Evolutionary conservation across 2,888 invertebrate genomes (phyloP), one percentile per base, ranked within the genome.

Genomic region (Scrobipalpa atriplicella): DNA sequence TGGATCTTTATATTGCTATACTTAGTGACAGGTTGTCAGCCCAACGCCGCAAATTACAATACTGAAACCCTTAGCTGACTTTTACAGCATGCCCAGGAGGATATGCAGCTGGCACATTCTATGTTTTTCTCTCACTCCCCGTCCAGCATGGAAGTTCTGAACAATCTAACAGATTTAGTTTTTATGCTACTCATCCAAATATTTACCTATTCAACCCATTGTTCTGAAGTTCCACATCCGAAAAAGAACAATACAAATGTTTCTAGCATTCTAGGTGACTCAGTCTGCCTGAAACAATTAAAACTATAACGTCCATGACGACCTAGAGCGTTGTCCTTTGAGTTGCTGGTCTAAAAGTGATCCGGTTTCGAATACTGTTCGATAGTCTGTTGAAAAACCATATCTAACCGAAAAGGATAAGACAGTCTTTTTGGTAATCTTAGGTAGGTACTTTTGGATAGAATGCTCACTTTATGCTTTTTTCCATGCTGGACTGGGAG

Each of bases 261-360:
- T 47, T 47, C 47, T 47, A 47, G 47, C 47, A 47, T 47, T 47
- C 47, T 47, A 47, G 47, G 47, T 47, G 47, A 47, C 47, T 21
- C 54, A 21, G 54, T 56, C 54, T 56, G 54, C 6, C 29, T 47
- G 29, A 21, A 56, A 56, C 54, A 56, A 56, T 56, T 8, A 56
- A 29, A 56, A 9, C 6, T 11, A 1, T 43, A 43, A 43, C 13
- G n/a, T 16, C 13, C 54, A 21, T 56, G 54, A 56, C 54, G 54
- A 56, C 54, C 54, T 56, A 56, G 54, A 56, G 5, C 54, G 29
- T 56, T 56, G 54, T 56, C 54, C 54, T 56, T 56, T 54, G 11
- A 3, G 11, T 47, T 1, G n/a, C 29, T 29, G 29, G 29, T 29
- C 29, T 29, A 47, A n/a, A n/a, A 47, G n/a, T 16, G 47, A 47